Base-by-base conservation (phyloP, 2,888 invertebrate genomes). In the Lepidochrysops patricia region DNA sequence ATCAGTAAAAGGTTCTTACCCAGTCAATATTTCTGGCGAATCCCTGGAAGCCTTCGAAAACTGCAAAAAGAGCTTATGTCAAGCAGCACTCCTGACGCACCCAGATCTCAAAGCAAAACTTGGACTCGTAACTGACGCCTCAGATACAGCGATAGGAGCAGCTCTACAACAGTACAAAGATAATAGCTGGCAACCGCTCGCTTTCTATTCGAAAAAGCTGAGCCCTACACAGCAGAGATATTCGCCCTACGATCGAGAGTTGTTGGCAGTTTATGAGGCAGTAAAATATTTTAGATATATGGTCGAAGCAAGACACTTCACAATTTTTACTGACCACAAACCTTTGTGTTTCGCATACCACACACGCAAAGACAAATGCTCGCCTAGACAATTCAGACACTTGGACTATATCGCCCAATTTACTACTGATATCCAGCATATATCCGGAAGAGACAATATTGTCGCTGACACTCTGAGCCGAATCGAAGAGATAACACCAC, bases 101-200 rank as follows among this genome's bases (percentile, higher is more conserved):
- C 80, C 78, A 0, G 68, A 69, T 4, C 19, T 54, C 0, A n/a
- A 67, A 12, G 72, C 75, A 0, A 59, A 70, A 49, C 26, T 62
- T 6, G 60, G 58, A 4, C 12, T 60, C 1, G 56, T 58, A 0
- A 66, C 66, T 1, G 76, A 80, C 61, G 80, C 80, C 1, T 80
- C 79, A 0, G 72, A 77, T 52, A 60, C 48, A 2, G 70, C 76
- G 2, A 67, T 78, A 4, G 80, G 79, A 1, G 74, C 72, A 3
- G 71, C 67, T 0, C 43, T 83, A 2, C 74, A 81, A 58, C 79
- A 80, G 63, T 25, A 54, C 0, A 58, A 63, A 2, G 50, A 67
- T 2, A 57, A 63, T 12, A 15, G 57, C 0, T 71, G 72, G 69
- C 61, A 79, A 61, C 77, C 77, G 0, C 59, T 79, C 0, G 73